phyloP scores from a whole-genome alignment of 2,797 vertebrate species.

The Cuniculus paca region DNA sequence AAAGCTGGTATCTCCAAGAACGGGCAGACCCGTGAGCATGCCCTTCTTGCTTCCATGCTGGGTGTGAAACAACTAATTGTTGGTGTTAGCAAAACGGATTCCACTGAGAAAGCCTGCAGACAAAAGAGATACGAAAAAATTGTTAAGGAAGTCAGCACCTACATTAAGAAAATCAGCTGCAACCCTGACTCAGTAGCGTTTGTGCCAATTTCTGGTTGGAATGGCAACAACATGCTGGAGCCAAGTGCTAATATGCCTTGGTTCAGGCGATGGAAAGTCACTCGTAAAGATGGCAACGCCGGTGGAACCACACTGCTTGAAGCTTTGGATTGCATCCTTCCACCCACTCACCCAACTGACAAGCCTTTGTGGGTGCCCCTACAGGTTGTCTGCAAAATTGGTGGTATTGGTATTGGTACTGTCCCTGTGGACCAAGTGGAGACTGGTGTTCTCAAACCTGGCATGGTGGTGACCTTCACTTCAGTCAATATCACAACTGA shows the following conservation, averaged over 20 bases:
- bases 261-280: background rate
- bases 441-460: no score
- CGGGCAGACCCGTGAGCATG: no score
- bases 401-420: background rate
- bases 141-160: background rate
- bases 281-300: background rate
- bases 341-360: background rate
- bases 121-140: background rate
- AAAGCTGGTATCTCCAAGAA: no score
- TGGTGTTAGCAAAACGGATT: background rate
- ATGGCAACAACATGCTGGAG: no score
- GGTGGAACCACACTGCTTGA: background rate
- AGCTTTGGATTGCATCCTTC: background rate
- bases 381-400: background rate
- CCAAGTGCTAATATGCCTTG: no score
- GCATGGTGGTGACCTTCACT: background rate
- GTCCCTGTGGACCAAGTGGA: no score
- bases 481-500: background rate
- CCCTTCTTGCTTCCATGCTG: no score
- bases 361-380: background rate
- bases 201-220: no score
- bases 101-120: background rate
- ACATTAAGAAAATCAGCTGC: background rate
- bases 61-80: background rate
- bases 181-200: no score